Evolutionary conservation across 2,113 vertebrate species (phyloP), one percentile per base, ranked within the genome.

Genomic region (Craseonycteris thonglongyai): DNA sequence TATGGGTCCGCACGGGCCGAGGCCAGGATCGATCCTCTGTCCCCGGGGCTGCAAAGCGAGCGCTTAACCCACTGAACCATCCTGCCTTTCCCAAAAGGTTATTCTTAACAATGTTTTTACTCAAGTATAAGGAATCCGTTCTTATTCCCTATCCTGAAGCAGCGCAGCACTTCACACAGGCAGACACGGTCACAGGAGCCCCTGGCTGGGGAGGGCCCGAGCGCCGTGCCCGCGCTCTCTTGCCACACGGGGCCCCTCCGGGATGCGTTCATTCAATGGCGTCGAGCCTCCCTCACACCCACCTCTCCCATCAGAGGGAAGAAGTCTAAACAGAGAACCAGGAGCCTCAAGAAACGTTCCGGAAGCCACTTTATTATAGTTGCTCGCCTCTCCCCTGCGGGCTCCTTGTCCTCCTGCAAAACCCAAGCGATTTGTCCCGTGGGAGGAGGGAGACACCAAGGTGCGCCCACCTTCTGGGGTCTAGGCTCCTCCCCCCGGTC

Each of bases 91-190:
- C n/a, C n/a, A n/a, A n/a, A n/a, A n/a, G 42, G 71, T 68, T 92
- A 65, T 61, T 86, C 51, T 93, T 87, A 88, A 81, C 76, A 84
- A 87, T 40, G 75, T 72, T 92, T 93, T 75, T 72, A 94, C 66
- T 87, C 65, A 68, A 54, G 69, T 66, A 68, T 80, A 90, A 93
- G 94, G 89, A 94, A 93, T 94, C 84, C 66, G 85, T 96, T 87
- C 88, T 93, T 66, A 11, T 75, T 89, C 54, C 74, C 66, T 66
- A 76, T 93, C 91, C 84, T 56, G 49, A 93, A 47, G 54, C 54
- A 80, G 87, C 72, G 81, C 80, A 58, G 86, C 91, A 65, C 83
- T 93, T 93, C 63, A 90, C 93, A 54, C 74, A 86, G 79, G 63
- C 74, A 90, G 90, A 76, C 54, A 51, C 45, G 42, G 42, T 51